Percentiles rank a stretch among this genome's conserved stretches.
Conservation (phyloP, 2,113 vertebrate genomes). For the Pionites leucogaster region DNA sequence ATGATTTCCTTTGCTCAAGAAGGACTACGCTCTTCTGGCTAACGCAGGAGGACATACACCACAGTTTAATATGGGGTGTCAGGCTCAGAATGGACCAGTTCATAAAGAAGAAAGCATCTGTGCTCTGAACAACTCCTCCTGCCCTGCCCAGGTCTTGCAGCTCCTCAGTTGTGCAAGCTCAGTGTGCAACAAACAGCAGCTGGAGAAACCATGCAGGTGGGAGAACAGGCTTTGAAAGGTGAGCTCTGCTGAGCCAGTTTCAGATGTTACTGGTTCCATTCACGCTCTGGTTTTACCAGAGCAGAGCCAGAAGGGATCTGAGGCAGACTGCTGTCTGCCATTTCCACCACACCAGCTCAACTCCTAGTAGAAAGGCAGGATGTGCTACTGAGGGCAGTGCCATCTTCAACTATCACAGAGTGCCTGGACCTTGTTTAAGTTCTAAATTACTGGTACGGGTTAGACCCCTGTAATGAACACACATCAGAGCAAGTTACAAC, state of each 20-base stretch:
- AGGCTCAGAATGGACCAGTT: neutral
- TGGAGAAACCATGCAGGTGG: neutral
- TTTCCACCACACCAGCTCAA: neutral
- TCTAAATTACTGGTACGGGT: neutral
- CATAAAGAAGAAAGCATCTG: neutral
- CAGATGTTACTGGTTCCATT: neutral
- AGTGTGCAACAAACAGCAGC: neutral
- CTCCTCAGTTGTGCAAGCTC: neutral
- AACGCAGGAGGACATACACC: neutral
- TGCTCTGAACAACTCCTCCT: neutral
- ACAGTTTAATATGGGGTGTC: neutral
- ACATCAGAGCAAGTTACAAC: neutral
- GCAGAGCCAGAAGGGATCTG: neutral
- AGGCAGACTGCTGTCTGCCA: neutral
- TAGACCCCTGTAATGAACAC: neutral
- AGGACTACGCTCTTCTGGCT: neutral
- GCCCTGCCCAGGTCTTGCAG: neutral
- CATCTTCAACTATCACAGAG: too few relatives aligned
- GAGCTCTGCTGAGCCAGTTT: neutral
- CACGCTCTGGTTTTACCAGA: neutral
- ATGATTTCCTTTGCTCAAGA: constrained; percentile 10
- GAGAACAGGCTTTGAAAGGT: neutral
- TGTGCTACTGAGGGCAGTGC: neutral
- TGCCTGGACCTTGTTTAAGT: neutral
- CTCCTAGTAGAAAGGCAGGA: neutral